Conservation (phyloP, 2,113 vertebrate genomes). For the Hemiscyllium ocellatum region DNA sequence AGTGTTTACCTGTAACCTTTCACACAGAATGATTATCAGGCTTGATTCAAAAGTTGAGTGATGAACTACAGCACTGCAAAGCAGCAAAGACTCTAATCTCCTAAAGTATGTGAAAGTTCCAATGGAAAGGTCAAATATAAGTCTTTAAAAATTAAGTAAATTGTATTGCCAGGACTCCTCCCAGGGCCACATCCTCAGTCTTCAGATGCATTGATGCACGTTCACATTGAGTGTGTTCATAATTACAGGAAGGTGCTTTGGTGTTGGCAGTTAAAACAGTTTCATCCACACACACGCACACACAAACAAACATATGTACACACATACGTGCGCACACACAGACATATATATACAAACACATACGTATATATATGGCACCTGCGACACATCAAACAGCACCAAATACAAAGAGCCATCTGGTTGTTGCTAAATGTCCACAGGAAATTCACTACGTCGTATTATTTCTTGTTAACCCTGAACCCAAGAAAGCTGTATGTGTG, state of each 20-base stretch:
- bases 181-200: slow-evolving; percentile 1
- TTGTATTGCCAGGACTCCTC: background rate
- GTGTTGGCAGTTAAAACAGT: background rate
- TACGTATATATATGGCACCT: slow-evolving; percentile 15
- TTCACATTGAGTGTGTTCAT: slow-evolving; percentile 1
- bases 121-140: slow-evolving; percentile 20
- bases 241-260: slow-evolving; percentile 31
- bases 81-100: background rate
- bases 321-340: background rate
- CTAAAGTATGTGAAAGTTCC: slow-evolving; percentile 21
- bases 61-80: background rate
- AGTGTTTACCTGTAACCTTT: background rate
- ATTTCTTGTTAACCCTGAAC: slow-evolving; percentile 13
- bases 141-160: slow-evolving; percentile 33
- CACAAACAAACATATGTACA: background rate
- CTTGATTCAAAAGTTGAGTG: background rate
- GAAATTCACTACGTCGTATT: slow-evolving; percentile 15
- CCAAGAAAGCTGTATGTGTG: slow-evolving; percentile 10
- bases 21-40: background rate
- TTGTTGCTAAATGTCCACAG: slow-evolving; percentile 3
- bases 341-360: background rate
- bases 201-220: background rate
- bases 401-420: slow-evolving; percentile 37
- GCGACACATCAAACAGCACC: slow-evolving; percentile 23
- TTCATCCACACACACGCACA: slow-evolving; percentile 17